Conservation (phyloP, 2,888 invertebrate genomes). For the Synanthedon tipuliformis region DNA sequence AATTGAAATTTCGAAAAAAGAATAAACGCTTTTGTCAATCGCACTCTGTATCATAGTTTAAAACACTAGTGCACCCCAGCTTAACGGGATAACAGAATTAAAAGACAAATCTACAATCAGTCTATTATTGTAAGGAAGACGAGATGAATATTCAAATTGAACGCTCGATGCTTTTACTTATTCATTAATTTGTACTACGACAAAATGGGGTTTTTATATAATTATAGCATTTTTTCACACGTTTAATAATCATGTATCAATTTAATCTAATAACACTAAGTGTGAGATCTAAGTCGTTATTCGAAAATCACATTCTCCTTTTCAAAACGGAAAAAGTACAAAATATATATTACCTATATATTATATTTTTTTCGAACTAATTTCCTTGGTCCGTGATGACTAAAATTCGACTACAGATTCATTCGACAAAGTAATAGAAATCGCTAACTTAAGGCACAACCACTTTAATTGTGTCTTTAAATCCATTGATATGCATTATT, state of each 20-base stretch:
- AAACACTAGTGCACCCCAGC: conserved; percentile 65
- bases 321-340: conserved; percentile 48
- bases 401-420: conserved; percentile 23
- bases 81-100: conserved; percentile 35
- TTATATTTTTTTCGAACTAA: conserved; percentile 31
- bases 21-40: no score
- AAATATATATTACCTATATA: conserved; percentile 47
- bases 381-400: conserved; percentile 55
- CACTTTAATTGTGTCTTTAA: conserved; percentile 42
- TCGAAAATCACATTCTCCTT: conserved; percentile 19
- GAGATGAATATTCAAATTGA: conserved; percentile 21
- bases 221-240: conserved; percentile 21
- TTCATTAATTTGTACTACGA: conserved; percentile 61
- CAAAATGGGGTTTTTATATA: conserved; percentile 28
- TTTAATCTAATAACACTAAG: conserved; percentile 39
- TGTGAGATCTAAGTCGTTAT: conserved; percentile 24
- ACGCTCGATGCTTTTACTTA: conserved; percentile 34
- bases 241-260: conserved; percentile 23
- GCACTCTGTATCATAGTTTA: background rate
- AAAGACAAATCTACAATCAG: conserved; percentile 47
- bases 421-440: conserved; percentile 29
- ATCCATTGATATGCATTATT: background rate
- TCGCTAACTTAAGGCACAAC: conserved; percentile 54
- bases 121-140: conserved; percentile 61
- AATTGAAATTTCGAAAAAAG: no score